Evolutionary conservation across 2,888 invertebrate genomes (phyloP).

Genomic region (Andricus curvator): DNA sequence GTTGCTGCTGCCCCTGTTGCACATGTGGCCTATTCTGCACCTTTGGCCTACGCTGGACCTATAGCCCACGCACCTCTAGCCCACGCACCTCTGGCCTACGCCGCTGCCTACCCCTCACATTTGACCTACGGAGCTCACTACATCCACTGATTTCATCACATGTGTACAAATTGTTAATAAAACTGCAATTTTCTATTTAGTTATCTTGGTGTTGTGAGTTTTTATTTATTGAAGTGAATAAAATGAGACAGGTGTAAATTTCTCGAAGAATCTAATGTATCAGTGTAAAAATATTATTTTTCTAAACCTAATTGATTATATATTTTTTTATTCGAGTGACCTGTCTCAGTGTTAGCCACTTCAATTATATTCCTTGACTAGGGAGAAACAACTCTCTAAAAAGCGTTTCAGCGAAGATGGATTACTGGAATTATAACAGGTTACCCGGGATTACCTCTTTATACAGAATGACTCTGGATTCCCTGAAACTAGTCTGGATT

Average conservation of each 20-base stretch:
- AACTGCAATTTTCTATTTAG: not conserved
- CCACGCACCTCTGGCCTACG: conserved; percentile 61
- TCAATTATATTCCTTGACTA: no score
- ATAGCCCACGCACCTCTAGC: conserved; percentile 50
- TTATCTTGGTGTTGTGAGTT: not conserved
- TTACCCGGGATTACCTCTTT: no score
- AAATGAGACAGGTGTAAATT: not conserved
- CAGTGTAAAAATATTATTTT: no score
- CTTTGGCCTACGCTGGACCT: conserved; percentile 68
- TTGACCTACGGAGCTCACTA: conserved; percentile 65
- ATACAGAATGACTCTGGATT: no score
- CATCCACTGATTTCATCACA: conserved; percentile 44
- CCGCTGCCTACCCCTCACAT: conserved; percentile 68
- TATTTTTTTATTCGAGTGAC: no score
- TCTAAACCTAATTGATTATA: no score
- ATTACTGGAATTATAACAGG: no score
- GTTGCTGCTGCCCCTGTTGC: conserved; percentile 62
- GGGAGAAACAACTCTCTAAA: no score
- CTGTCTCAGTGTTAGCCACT: no score
- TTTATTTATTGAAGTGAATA: not conserved
- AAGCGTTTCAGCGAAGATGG: no score
- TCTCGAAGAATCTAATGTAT: not conserved
- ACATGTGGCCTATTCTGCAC: conserved; percentile 66
- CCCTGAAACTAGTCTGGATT: no score
- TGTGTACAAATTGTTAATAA: conserved; percentile 20